A percentile compares a stretch with the other conserved stretches of the same genome.
phyloP scores from a whole-genome alignment of 2,888 invertebrate genomes.

The Itoplectis maculator region DNA sequence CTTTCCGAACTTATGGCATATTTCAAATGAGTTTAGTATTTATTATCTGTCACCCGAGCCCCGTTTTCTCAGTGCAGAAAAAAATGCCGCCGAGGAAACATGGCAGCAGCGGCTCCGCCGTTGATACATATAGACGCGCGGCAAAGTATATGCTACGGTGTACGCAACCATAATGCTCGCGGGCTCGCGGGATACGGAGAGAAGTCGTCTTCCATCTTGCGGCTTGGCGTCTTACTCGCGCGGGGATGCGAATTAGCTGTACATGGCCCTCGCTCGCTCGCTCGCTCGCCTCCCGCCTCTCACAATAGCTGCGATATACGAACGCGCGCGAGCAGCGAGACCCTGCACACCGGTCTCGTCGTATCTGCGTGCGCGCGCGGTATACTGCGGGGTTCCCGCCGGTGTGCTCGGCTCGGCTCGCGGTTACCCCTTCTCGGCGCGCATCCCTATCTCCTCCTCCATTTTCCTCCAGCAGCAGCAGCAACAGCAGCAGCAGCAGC shows the following conservation, averaged over 20 bases:
- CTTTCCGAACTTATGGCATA: no score
- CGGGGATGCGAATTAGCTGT: slow-evolving; percentile 79
- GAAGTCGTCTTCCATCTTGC: slow-evolving; percentile 80
- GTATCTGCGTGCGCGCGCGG: slow-evolving; percentile 31
- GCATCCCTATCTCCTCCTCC: slow-evolving; percentile 59
- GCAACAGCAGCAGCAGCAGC: no score
- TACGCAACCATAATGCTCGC: slow-evolving; percentile 7
- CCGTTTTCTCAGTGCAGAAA: no score
- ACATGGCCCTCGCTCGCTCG: slow-evolving; percentile 70
- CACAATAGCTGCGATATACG: slow-evolving; percentile 39
- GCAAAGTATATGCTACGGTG: background rate
- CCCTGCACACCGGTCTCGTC: background rate
- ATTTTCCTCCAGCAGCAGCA: slow-evolving; percentile 42
- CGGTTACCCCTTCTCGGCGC: slow-evolving; percentile 58
- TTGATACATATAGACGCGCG: background rate
- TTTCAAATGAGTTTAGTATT: no score
- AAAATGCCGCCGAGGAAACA: no score
- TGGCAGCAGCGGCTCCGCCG: background rate
- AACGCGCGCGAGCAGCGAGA: slow-evolving; percentile 19
- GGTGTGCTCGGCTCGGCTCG: slow-evolving; percentile 25
- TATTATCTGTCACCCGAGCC: no score
- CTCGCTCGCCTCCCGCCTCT: slow-evolving; percentile 68
- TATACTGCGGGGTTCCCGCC: no score
- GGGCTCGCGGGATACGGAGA: slow-evolving; percentile 68
- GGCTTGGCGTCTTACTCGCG: slow-evolving; percentile 77